Base-by-base conservation (phyloP, 2,888 invertebrate species). In the Eupithecia insigniata region DNA sequence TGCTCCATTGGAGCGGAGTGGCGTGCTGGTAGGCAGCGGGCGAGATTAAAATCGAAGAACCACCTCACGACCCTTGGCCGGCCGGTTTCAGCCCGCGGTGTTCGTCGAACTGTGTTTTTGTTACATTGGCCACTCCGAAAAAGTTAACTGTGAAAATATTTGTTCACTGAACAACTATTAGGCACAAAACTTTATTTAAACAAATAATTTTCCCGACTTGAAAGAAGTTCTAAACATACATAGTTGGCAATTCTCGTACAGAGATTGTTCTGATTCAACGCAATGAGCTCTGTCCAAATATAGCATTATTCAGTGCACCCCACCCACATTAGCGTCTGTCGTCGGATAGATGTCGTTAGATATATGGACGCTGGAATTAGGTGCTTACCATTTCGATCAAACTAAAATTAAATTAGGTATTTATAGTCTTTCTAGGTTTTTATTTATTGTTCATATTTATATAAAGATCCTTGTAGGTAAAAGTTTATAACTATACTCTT, bases 1-100 rank as follows among this genome's bases (percentile, higher is more conserved):
- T 87, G 87, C 88, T 87, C 89, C 87, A 93, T 93, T 90, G 90
- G 85, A 87, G 87, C 84, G 86, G 84, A 87, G 86, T 87, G 83
- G 83, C 81, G 82, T 79, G 84, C 83, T 87, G 85, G 85, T 83
- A 81, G 85, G 83, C 82, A 85, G 80, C 86, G 81, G 82, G 81
- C 82, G 81, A 89, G 90, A 90, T 89, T 88, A 89, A 87, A 89
- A 88, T 87, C 85, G 85, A 55, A 55, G 55, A 87, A 88, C 88
- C 86, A 89, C 87, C 86, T 88, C 83, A 82, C 83, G 82, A 85
- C 80, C 82, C 83, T 80, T 80, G 80, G 76, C 78, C 79, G 80
- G 76, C 78, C 79, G 74, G 74, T 73, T 75, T 70, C 70, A 67
- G 70, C 74, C 69, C 72, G 72, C 70, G 73, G n/a, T 34, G 12